Percentiles rank a stretch among this genome's conserved stretches.
phyloP scores from a whole-genome alignment of 92 coral and sea anemone genomes.

The Epizoanthus illoricatus region DNA sequence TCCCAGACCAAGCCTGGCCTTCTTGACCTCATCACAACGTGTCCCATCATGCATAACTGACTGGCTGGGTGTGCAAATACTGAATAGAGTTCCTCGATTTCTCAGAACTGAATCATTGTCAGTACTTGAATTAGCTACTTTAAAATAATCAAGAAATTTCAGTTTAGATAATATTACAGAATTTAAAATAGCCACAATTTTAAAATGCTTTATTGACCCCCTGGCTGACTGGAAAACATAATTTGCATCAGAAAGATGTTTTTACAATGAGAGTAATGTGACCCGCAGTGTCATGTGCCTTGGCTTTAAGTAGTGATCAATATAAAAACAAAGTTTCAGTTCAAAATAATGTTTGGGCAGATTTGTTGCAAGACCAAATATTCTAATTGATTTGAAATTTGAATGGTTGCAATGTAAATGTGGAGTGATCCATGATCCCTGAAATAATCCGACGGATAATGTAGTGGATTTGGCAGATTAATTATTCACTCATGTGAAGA shows the following conservation, averaged over 20 bases:
- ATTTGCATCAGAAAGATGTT: slow-evolving; percentile 5
- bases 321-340: background rate
- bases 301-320: background rate
- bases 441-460: background rate
- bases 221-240: background rate
- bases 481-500: background rate
- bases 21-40: slow-evolving; percentile 8
- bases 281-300: slow-evolving; percentile 5
- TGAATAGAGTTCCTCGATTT: slow-evolving; percentile 21
- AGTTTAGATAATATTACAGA: no score
- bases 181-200: background rate
- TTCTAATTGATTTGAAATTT: background rate
- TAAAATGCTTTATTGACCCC: background rate
- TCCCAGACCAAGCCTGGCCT: background rate
- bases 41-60: slow-evolving; percentile 21
- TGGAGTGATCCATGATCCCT: no score
- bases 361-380: background rate
- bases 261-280: background rate
- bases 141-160: background rate
- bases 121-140: background rate
- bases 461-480: background rate
- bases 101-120: background rate
- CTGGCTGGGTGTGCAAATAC: no score
- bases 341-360: background rate
- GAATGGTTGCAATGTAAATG: no score